Percentiles rank a stretch among this genome's conserved stretches.
phyloP scores from a whole-genome alignment of 1,140 invertebrate species.

The Mercenaria mercenaria region DNA sequence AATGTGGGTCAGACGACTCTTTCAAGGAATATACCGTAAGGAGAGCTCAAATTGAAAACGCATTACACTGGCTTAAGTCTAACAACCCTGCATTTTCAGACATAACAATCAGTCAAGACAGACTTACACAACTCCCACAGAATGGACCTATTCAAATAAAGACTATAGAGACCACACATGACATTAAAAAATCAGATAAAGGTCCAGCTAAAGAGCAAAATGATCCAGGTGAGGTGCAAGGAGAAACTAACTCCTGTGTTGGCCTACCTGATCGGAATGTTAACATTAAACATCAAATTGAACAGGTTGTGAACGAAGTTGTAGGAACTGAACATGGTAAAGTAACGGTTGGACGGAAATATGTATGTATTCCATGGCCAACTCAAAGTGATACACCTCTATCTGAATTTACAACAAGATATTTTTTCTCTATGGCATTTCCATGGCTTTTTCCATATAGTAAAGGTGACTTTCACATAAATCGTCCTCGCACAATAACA shows the following conservation, averaged over 20 bases:
- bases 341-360: constrained; percentile 6
- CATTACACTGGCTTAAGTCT: constrained; percentile 50
- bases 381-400: constrained; percentile 52
- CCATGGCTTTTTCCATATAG: constrained; percentile 65
- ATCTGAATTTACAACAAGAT: constrained; percentile 64
- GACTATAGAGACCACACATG: constrained; percentile 21
- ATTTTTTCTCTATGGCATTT: constrained; percentile 67
- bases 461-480: constrained; percentile 63
- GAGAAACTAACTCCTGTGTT: constrained; percentile 36
- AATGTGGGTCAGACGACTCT: constrained; percentile 43
- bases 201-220: constrained; percentile 56
- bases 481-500: constrained; percentile 46
- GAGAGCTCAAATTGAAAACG: constrained; percentile 47
- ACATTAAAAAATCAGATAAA: background rate
- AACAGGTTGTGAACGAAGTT: constrained; percentile 57
- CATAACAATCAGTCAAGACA: constrained; percentile 51
- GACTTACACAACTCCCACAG: constrained; percentile 47
- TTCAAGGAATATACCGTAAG: constrained; percentile 56
- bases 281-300: constrained; percentile 48
- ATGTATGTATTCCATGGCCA: constrained; percentile 61
- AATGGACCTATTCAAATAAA: constrained; percentile 18
- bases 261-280: constrained; percentile 47
- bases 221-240: constrained; percentile 29
- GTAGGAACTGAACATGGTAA: background rate
- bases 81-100: constrained; percentile 59